A percentile compares a stretch with the other conserved stretches of the same genome.
These are phyloP conservation scores for Lordiphosa andalusiaca DNA, from an alignment of 2,888 invertebrate species.

Conservation along the genomic window DNA sequence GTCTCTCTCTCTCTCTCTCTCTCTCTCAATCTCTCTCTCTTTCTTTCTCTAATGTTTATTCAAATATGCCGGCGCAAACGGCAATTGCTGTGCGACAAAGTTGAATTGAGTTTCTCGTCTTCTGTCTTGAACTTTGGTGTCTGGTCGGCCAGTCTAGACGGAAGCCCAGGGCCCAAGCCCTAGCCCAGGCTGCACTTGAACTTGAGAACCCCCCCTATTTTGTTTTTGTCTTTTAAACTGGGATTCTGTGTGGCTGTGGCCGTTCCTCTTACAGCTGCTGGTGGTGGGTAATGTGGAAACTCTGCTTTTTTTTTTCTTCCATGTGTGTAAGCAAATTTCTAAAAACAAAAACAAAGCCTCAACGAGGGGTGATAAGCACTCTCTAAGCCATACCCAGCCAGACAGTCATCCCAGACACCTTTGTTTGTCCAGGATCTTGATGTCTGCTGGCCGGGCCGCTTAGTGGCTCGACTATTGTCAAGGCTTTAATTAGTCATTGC, in stretches of 20 bases:
- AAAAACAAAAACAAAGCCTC: constrained; percentile 12
- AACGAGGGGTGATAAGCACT: constrained; percentile 30
- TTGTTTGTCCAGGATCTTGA: constrained; percentile 57
- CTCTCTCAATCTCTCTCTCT: not conserved
- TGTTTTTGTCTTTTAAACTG: constrained; percentile 2
- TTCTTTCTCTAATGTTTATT: constrained; percentile 2
- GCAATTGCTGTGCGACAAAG: no score
- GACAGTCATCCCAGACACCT: constrained; percentile 54
- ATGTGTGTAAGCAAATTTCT: not conserved
- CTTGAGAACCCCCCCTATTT: constrained; percentile 44
- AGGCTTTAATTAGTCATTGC: constrained; percentile 58
- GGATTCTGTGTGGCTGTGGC: constrained; percentile 22
- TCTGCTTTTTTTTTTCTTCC: not conserved
- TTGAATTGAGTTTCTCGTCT: not conserved
- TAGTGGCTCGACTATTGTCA: constrained; percentile 54
- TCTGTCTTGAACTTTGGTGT: constrained; percentile 22
- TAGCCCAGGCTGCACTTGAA: constrained; percentile 61
- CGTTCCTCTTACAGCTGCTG: not conserved
- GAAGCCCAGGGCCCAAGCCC: constrained; percentile 6
- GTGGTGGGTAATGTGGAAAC: constrained; percentile 8
- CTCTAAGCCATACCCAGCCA: constrained; percentile 10
- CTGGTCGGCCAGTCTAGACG: constrained; percentile 30
- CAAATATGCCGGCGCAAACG: not conserved
- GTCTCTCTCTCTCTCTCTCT: not conserved
- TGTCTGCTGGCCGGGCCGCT: constrained; percentile 47